Base-by-base conservation (phyloP, 2,797 vertebrate genomes). In the Coluber constrictor region DNA sequence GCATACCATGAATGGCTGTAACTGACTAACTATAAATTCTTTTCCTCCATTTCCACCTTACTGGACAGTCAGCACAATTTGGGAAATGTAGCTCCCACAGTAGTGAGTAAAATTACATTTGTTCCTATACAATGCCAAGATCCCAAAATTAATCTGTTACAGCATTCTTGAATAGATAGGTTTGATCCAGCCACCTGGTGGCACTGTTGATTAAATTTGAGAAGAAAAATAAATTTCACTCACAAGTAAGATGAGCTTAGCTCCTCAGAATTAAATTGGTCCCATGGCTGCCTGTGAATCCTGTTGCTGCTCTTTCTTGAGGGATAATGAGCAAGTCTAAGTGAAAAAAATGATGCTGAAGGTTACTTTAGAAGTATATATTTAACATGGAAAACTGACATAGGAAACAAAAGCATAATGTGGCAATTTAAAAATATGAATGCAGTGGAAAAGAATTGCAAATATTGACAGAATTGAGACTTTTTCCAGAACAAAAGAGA, bases 161-260 rank as follows among this genome's bases (percentile, higher is more conserved):
- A 11, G 43, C 51, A 16, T 86, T 91, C 66, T 74, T 54, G 54
- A 91, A 94, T 86, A 74, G 37, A 37, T 89, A 74, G 12, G 8
- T 92, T 63, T 89, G 47, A 27, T 51, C 29, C 25, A 93, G 92
- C 97, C 98, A 97, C 97, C 93, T 96, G 97, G 97, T 97, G 98
- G 97, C 97, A 97, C 97, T 98, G 96, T 98, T 97, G 97, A 95
- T 97, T 97, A 95, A 97, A 97, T 91, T 94, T 97, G 96, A 47
- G 11, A 18, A 87, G 70, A 56, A 16, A 51, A 43, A 88, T 7
- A 90, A 94, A 92, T 32, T 29, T 66, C 87, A 37, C 93, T 83
- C 87, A 5, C 23, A 9, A 59, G 90, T 59, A 10, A 0, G 55
- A 47, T 63, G 57, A 43, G 92, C 90, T 51, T 87, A 87, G 4